A percentile compares a stretch with the other conserved stretches of the same genome.
Evolutionary conservation across 2,113 vertebrate genomes (phyloP).

Genomic region (Reinhardtius hippoglossoides): DNA sequence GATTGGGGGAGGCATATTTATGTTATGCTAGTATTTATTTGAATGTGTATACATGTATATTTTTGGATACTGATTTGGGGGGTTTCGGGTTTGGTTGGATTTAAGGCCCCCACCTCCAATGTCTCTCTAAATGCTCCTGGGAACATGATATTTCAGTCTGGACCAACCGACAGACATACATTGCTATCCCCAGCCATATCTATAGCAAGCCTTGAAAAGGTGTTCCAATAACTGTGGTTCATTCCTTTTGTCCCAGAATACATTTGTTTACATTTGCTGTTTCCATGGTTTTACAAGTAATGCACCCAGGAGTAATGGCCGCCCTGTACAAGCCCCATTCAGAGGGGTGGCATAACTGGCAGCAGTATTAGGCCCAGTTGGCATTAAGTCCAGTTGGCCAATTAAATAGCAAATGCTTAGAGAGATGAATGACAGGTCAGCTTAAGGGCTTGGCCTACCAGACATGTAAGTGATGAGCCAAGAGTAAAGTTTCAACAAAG

Average conservation of each 20-base stretch:
- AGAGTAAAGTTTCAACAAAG: constrained; percentile 32
- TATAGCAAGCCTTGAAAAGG: neutral
- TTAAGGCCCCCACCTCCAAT: too few relatives aligned
- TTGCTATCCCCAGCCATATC: neutral
- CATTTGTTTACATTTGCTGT: constrained; percentile 31
- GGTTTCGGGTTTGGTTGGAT: too few relatives aligned
- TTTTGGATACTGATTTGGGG: too few relatives aligned
- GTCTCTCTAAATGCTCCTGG: too few relatives aligned
- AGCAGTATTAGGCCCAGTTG: constrained; percentile 13
- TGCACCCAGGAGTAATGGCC: constrained; percentile 4
- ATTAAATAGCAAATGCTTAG: constrained; percentile 39
- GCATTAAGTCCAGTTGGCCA: constrained; percentile 11
- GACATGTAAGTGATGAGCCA: constrained; percentile 38
- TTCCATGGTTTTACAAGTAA: constrained; percentile 48
- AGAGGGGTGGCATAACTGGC: constrained; percentile 20
- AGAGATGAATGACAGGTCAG: constrained; percentile 45
- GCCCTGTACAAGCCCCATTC: constrained; percentile 32
- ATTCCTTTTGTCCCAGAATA: constrained; percentile 14
- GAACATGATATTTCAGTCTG: constrained; percentile 17
- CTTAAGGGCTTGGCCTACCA: constrained; percentile 25
- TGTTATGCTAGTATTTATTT: too few relatives aligned
- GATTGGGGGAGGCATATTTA: too few relatives aligned
- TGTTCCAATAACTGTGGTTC: neutral
- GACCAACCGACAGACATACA: neutral
- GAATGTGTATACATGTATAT: too few relatives aligned